Conservation (phyloP, 2,797 vertebrate species). For the Myotis pilosus region DNA sequence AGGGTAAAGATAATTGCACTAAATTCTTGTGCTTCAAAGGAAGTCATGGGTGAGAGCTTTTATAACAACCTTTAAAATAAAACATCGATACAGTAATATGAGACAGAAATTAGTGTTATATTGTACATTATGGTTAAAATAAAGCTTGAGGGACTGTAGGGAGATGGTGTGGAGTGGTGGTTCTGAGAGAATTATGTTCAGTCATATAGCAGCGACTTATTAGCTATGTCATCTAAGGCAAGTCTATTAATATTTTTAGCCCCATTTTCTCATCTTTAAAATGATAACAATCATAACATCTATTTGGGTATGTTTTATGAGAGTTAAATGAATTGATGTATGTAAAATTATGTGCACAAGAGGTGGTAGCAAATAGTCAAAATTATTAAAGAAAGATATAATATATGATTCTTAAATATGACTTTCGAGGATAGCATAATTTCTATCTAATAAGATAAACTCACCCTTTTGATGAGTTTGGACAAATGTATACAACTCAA, state of each 20-base stretch:
- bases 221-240: not conserved
- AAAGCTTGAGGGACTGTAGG: not conserved
- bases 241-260: not conserved
- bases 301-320: not conserved
- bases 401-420: not conserved
- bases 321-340: not conserved
- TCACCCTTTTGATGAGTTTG: not conserved
- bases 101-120: not conserved
- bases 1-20: conserved; percentile 30
- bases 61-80: not conserved
- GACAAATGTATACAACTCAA: not conserved
- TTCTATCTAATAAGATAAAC: not conserved
- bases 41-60: not conserved
- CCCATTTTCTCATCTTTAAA: not conserved
- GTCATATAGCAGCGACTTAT: not conserved
- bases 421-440: not conserved
- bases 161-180: not conserved
- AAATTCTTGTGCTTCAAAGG: conserved; percentile 38
- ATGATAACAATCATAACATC: not conserved
- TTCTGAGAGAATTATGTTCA: not conserved
- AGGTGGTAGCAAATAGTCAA: not conserved
- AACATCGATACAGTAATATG: not conserved
- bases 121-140: not conserved
- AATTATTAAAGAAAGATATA: conserved; percentile 3
- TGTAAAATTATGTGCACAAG: not conserved